Conservation (phyloP, 2,888 invertebrate genomes). For the Oscheius sp. region DNA sequence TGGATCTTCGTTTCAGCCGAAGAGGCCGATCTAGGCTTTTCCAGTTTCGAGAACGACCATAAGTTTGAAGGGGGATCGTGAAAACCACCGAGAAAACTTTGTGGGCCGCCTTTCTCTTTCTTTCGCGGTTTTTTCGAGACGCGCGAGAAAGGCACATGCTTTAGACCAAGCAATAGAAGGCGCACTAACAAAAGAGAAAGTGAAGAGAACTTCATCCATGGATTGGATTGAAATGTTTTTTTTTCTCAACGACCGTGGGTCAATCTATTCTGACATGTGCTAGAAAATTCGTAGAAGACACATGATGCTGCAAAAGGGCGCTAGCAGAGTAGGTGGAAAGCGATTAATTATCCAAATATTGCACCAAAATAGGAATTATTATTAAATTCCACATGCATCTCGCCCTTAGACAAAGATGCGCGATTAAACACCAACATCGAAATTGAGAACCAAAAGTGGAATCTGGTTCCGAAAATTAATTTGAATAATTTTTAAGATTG, state of each 20-base stretch:
- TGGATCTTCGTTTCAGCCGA: constrained; percentile 9
- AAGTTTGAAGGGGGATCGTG: constrained; percentile 14
- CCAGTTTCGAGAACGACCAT: constrained; percentile 29
- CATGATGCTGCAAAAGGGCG: too few species aligned
- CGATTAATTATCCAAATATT: too few species aligned
- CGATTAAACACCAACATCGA: too few species aligned
- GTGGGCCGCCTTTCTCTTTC: constrained; percentile 15
- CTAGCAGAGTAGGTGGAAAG: too few species aligned
- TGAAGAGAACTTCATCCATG: background rate
- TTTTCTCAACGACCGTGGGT: background rate
- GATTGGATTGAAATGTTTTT: constrained; percentile 11
- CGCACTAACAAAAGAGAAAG: background rate
- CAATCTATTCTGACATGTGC: constrained; percentile 4
- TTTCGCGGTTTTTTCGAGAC: background rate
- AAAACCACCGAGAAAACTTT: constrained; percentile 8
- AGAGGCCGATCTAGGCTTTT: background rate
- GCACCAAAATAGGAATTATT: too few species aligned
- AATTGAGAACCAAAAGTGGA: too few species aligned
- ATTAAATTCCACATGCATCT: too few species aligned
- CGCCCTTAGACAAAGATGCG: too few species aligned
- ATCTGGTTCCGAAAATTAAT: too few species aligned
- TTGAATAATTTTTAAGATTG: too few species aligned
- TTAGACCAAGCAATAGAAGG: too few species aligned
- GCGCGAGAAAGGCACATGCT: too few species aligned
- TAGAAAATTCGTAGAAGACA: background rate